These are phyloP conservation scores for Hypothenemus hampei DNA, from an alignment of 1,140 invertebrate genomes.

Conservation along the genomic window DNA sequence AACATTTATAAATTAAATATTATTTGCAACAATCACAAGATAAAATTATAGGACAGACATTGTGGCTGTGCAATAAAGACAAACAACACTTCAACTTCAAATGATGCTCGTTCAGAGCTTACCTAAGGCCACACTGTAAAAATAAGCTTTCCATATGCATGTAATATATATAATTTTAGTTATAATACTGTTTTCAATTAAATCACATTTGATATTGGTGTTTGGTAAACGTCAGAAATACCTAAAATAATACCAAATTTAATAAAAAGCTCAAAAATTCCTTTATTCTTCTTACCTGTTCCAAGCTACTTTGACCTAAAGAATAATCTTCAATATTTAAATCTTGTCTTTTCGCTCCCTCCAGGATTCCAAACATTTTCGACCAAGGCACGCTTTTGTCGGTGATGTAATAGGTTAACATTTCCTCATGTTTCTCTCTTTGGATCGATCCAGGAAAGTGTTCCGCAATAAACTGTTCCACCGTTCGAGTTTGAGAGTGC, in stretches of 20 bases:
- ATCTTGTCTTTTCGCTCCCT: constrained; percentile 51
- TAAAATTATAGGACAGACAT: neutral
- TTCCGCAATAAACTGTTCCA: constrained; percentile 47
- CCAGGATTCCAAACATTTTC: constrained; percentile 69
- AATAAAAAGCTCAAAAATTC: constrained; percentile 1
- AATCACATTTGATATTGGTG: constrained; percentile 13
- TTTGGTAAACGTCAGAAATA: constrained; percentile 37
- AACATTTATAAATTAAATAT: no score
- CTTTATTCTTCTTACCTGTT: constrained; percentile 56
- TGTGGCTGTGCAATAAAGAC: neutral
- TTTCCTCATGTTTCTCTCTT: constrained; percentile 69
- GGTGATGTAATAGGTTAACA: constrained; percentile 69
- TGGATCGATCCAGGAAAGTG: constrained; percentile 47
- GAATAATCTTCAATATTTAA: constrained; percentile 76
- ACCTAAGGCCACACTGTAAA: neutral
- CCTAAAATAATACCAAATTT: constrained; percentile 21
- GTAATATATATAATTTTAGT: neutral
- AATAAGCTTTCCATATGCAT: neutral
- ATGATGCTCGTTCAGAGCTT: neutral
- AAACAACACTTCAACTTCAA: neutral
- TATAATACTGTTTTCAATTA: neutral
- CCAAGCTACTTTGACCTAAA: constrained; percentile 76
- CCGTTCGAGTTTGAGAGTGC: constrained; percentile 25
- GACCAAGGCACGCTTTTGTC: constrained; percentile 59
- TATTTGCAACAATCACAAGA: no score